Evolutionary conservation across 2,113 vertebrate genomes (phyloP).

Genomic region (Egretta garzetta): DNA sequence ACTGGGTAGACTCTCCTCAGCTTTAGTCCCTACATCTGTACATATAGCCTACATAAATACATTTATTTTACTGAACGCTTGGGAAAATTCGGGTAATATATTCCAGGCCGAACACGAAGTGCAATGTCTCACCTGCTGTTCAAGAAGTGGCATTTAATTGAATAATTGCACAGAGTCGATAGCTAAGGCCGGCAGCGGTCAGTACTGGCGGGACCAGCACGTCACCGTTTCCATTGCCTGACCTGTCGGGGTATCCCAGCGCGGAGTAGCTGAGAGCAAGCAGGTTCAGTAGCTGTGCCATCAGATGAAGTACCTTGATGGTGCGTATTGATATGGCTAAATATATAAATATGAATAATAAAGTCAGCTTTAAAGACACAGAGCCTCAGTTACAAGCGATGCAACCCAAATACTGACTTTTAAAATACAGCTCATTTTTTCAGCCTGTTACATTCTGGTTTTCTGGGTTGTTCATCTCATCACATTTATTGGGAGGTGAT

Average conservation of each 20-base stretch:
- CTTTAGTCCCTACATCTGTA: background rate
- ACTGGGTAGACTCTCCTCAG: background rate
- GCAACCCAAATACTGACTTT: background rate
- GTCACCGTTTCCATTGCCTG: background rate
- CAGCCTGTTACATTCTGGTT: background rate
- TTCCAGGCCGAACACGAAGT: slow-evolving; percentile 28
- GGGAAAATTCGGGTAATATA: background rate
- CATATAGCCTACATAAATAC: background rate
- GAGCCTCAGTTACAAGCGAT: background rate
- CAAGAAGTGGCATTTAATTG: slow-evolving; percentile 21
- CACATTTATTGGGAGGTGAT: background rate
- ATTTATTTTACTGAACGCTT: background rate
- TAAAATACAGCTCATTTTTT: background rate
- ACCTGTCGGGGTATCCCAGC: slow-evolving; percentile 25
- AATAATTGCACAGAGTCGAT: too few species aligned
- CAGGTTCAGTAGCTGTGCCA: slow-evolving; percentile 1
- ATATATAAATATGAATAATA: slow-evolving; percentile 5
- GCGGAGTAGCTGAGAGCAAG: background rate
- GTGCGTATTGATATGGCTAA: slow-evolving; percentile 12
- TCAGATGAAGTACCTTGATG: slow-evolving; percentile 13
- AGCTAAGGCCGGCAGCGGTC: background rate
- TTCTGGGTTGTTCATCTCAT: background rate
- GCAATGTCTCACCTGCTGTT: background rate
- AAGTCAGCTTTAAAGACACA: slow-evolving; percentile 11
- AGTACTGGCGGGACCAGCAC: slow-evolving; percentile 35